A percentile compares a stretch with the other conserved stretches of the same genome.
phyloP scores from a whole-genome alignment of 30 jellyfish, hydroid and myxozoan genomes.

The Clytia hemisphaerica region DNA sequence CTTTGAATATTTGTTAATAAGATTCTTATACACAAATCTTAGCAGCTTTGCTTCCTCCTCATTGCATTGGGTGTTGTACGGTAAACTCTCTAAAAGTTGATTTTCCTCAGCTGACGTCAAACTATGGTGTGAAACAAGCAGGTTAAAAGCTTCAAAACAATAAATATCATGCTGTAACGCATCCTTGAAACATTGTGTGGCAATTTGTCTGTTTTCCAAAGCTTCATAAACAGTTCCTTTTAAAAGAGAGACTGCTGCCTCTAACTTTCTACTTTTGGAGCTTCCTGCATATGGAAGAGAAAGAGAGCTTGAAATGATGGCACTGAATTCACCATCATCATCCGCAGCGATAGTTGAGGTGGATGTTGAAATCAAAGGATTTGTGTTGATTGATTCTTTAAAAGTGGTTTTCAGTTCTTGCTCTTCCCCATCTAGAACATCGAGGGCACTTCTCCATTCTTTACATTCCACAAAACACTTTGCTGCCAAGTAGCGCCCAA shows the following conservation, averaged over 20 bases:
- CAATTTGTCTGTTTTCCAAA: constrained; percentile 55
- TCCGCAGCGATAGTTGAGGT: not conserved
- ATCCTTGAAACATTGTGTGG: constrained; percentile 72
- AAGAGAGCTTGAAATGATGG: not conserved
- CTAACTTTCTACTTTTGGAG: constrained; percentile 56
- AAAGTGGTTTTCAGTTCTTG: constrained; percentile 8
- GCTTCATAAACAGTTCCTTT: constrained; percentile 78
- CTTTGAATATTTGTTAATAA: constrained; percentile 43
- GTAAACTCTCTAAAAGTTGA: constrained; percentile 63
- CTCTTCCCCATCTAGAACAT: constrained; percentile 39
- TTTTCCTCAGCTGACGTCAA: constrained; percentile 69
- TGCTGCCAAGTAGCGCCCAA: constrained; percentile 71
- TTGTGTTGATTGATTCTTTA: not conserved
- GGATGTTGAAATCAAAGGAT: too few species aligned
- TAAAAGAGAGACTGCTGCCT: constrained; percentile 57
- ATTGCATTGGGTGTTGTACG: constrained; percentile 53
- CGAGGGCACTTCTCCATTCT: constrained; percentile 75
- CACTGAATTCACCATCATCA: not conserved
- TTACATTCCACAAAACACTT: constrained; percentile 58
- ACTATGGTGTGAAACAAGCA: constrained; percentile 53
- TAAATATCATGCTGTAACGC: constrained; percentile 74
- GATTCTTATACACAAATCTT: constrained; percentile 40
- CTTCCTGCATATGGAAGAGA: constrained; percentile 1
- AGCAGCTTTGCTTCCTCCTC: constrained; percentile 54
- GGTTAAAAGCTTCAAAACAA: constrained; percentile 87